Base-by-base conservation (phyloP, 2,113 vertebrate species). In the Paracyprichromis sp. region DNA sequence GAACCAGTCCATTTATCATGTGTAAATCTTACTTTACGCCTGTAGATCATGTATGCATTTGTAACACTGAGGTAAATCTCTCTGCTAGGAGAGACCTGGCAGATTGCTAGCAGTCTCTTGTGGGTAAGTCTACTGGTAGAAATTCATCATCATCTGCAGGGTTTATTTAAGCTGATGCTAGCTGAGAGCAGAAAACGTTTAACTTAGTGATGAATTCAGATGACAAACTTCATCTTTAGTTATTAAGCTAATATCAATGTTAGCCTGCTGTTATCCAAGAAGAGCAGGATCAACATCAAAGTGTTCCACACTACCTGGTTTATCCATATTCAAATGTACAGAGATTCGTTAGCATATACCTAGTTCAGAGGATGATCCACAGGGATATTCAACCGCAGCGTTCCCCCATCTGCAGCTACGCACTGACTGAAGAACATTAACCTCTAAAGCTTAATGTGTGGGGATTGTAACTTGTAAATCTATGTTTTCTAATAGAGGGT, bases 181-280 rank as follows among this genome's bases (percentile, higher is more conserved):
- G 61, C 31, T 38, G 31, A 38, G 4, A 66, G 31, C 31, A 66
- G 17, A 66, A 66, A 12, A 36, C 2, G 2, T 66, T 66, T n/a
- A 66, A 38, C 31, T 12, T 1, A 3, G 61, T n/a, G 61, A 66
- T 66, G 17, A 66, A 38, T n/a, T n/a, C 31, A 36, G 61, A 66
- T 12, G 31, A 63, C 31, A 0, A 36, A 36, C 59, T 36, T 66
- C 0, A n/a, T 36, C 17, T 0, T 66, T n/a, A 38, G 17, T 38
- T 36, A 66, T 66, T 66, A 66, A 66, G 31, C 61, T 38, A 12
- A 63, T 63, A 36, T 36, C 31, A 11, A 0, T 8, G 59, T n/a
- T 63, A 63, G 4, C 31, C 59, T 36, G 56, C 56, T 59, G 26
- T 59, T 59, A 31, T 9, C 57, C 57, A 9, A 38, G 31, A 38